Evolutionary conservation across 1,140 invertebrate species (phyloP).

Genomic region (Musca domestica): DNA sequence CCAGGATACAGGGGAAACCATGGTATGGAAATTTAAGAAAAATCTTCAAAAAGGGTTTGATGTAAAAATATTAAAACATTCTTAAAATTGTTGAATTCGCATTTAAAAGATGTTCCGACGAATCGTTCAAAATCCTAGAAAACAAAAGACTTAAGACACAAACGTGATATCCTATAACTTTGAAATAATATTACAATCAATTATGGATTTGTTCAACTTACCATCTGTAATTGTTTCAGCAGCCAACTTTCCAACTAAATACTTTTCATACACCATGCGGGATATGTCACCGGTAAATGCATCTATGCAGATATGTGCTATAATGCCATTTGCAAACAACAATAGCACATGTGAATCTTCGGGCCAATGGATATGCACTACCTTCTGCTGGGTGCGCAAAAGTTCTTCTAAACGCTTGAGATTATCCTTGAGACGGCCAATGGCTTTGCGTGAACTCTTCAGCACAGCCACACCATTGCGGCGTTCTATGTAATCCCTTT

Average conservation of each 20-base stretch:
- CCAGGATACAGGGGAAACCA: too few relatives aligned
- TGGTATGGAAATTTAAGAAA: too few relatives aligned
- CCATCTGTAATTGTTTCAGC: slow-evolving; percentile 72
- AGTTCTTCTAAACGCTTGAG: slow-evolving; percentile 66
- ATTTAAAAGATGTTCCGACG: too few relatives aligned
- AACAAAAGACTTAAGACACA: neutral
- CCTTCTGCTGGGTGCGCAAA: slow-evolving; percentile 58
- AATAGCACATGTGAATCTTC: slow-evolving; percentile 61
- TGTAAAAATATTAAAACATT: too few relatives aligned
- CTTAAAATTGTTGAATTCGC: too few relatives aligned
- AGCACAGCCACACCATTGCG: slow-evolving; percentile 60
- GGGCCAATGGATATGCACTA: slow-evolving; percentile 64
- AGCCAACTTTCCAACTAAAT: slow-evolving; percentile 68
- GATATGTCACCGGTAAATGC: slow-evolving; percentile 65
- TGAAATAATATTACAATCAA: too few relatives aligned
- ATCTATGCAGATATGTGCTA: slow-evolving; percentile 67
- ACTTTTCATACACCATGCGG: slow-evolving; percentile 73
- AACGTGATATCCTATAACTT: neutral
- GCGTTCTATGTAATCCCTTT: slow-evolving; percentile 62
- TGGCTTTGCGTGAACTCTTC: slow-evolving; percentile 66
- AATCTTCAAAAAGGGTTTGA: too few relatives aligned
- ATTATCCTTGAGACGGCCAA: slow-evolving; percentile 66
- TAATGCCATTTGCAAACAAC: slow-evolving; percentile 67
- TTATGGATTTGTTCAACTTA: slow-evolving; percentile 55
- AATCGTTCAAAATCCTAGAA: too few relatives aligned